These are phyloP conservation scores for Phylloscopus trochilus DNA, from an alignment of 2,113 vertebrate species.

Conservation along the genomic window DNA sequence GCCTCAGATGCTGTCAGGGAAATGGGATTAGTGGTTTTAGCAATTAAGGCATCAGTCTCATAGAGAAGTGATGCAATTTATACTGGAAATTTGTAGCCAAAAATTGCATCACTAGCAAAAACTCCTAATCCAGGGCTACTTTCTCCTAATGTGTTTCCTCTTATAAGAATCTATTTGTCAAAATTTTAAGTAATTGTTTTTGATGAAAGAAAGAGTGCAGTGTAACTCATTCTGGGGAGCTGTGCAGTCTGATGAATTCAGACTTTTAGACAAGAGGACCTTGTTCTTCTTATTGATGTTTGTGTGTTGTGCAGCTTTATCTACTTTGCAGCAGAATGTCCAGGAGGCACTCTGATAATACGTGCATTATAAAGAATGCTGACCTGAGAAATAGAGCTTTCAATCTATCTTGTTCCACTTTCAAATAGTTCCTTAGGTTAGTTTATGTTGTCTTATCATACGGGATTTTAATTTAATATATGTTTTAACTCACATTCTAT, in stretches of 20 bases:
- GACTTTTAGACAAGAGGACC: not conserved
- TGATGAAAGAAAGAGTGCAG: rapidly evolving
- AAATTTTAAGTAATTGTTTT: not conserved
- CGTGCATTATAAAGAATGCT: not conserved
- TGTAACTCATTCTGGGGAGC: not conserved
- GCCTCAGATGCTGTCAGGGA: not conserved
- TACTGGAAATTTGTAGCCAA: not conserved
- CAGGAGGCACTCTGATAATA: not conserved
- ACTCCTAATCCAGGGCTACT: not conserved
- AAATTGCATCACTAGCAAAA: not conserved
- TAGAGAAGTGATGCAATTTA: not conserved
- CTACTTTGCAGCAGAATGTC: not conserved
- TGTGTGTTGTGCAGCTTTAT: not conserved
- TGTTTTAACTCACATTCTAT: not conserved
- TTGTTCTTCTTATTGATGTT: not conserved
- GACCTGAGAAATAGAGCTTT: not conserved
- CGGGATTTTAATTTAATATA: not conserved
- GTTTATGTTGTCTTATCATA: not conserved
- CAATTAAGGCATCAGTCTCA: not conserved
- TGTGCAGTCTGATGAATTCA: not conserved
- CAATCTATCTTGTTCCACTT: not conserved
- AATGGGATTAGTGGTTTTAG: not conserved
- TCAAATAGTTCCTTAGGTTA: not conserved
- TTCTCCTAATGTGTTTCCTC: not conserved
- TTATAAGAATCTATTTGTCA: not conserved